A percentile compares a stretch with the other conserved stretches of the same genome.
Conservation (phyloP, 2,797 vertebrate genomes). For the Sebastolobus altivelis region DNA sequence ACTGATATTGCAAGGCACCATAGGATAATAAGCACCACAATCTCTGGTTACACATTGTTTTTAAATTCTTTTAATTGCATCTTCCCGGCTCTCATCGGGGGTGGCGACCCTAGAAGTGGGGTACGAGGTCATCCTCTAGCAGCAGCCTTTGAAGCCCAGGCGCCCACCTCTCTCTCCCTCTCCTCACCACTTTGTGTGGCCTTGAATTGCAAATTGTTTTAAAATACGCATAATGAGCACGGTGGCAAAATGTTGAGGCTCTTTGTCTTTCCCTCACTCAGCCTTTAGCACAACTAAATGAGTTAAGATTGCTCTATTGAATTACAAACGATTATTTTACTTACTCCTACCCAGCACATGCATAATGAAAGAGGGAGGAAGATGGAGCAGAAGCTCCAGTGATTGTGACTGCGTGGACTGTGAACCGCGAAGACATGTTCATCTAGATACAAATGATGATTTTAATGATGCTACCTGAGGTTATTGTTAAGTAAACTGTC, state of each 20-base stretch:
- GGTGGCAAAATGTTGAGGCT: constrained; percentile 85
- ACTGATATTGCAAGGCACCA: constrained; percentile 65
- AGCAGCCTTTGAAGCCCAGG: constrained; percentile 82
- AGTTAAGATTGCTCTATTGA: constrained; percentile 94
- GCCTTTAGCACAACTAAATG: constrained; percentile 94
- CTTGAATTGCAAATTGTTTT: constrained; percentile 94
- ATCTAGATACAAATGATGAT: constrained; percentile 59
- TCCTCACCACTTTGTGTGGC: constrained; percentile 86
- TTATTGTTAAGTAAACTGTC: constrained; percentile 64
- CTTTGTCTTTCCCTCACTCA: constrained; percentile 94
- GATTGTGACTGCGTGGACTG: constrained; percentile 59
- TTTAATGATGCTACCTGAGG: constrained; percentile 75
- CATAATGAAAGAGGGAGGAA: constrained; percentile 75
- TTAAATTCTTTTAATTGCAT: constrained; percentile 88
- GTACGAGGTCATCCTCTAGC: constrained; percentile 82
- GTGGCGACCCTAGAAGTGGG: constrained; percentile 83
- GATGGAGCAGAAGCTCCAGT: constrained; percentile 57
- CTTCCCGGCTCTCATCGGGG: constrained; percentile 82
- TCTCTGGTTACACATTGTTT: constrained; percentile 82
- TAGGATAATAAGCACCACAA: constrained; percentile 78
- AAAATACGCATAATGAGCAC: constrained; percentile 94
- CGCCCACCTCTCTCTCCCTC: constrained; percentile 76
- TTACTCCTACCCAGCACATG: constrained; percentile 73
- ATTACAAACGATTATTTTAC: constrained; percentile 92
- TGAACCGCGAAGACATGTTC: constrained; percentile 61